These are phyloP conservation scores for Prosapia bicincta DNA, from an alignment of 2,888 invertebrate genomes.

Conservation along the genomic window DNA sequence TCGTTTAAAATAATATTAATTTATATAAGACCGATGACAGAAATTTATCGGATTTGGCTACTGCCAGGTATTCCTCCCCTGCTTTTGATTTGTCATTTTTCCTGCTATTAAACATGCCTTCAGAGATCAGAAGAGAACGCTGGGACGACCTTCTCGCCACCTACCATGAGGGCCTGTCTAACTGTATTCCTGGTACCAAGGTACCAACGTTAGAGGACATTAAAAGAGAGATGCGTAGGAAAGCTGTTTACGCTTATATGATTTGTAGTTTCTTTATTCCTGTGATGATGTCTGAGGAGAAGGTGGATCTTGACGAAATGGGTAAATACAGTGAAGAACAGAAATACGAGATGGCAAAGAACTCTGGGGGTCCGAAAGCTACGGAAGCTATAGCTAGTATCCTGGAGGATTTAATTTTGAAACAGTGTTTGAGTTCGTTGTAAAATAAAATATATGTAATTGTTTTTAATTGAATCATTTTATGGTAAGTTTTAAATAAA, in stretches of 20 bases:
- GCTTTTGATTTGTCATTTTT: conserved; percentile 59
- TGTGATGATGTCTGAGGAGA: conserved; percentile 21
- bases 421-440: too few species aligned
- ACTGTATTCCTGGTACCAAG: not conserved
- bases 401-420: too few species aligned
- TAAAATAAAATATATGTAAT: too few species aligned
- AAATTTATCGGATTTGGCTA: too few species aligned
- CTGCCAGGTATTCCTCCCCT: conserved; percentile 51
- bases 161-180: conserved; percentile 57
- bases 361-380: too few species aligned
- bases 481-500: too few species aligned
- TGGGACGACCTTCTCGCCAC: conserved; percentile 57
- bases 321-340: too few species aligned
- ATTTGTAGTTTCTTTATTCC: conserved; percentile 31
- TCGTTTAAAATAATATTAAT: too few species aligned
- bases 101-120: conserved; percentile 59
- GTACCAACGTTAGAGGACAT: conserved; percentile 8
- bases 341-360: too few species aligned
- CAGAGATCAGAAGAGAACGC: conserved; percentile 54
- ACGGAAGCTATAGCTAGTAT: too few species aligned
- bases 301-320: not conserved
- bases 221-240: conserved; percentile 14
- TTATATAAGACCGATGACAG: too few species aligned
- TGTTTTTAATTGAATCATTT: too few species aligned
- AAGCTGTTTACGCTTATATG: conserved; percentile 30